These are phyloP conservation scores for Apotomis betuletana DNA, from an alignment of 2,888 invertebrate species.

Conservation along the genomic window DNA sequence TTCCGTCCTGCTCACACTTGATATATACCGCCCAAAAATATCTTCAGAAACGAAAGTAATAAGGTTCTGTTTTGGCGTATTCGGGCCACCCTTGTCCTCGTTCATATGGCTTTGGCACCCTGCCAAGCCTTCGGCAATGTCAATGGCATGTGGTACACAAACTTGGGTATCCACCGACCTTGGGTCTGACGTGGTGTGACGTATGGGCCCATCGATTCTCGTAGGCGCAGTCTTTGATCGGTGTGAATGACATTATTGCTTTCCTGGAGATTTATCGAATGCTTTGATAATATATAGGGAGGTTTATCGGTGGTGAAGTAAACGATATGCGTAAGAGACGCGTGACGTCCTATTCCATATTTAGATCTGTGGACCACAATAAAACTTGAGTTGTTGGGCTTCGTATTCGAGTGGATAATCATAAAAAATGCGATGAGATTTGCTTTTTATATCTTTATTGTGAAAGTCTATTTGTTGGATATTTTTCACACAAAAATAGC, in stretches of 20 bases:
- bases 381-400: neutral
- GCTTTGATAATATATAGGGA: slow-evolving; percentile 15
- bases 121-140: slow-evolving; percentile 70
- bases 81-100: slow-evolving; percentile 55
- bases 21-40: neutral
- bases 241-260: slow-evolving; percentile 36
- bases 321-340: neutral
- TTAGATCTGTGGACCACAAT: neutral
- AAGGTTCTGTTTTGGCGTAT: slow-evolving; percentile 44
- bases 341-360: slow-evolving; percentile 6
- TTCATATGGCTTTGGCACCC: slow-evolving; percentile 43
- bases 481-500: no score
- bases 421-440: no score
- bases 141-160: slow-evolving; percentile 68
- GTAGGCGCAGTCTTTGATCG: slow-evolving; percentile 34
- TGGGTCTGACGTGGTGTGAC: slow-evolving; percentile 21
- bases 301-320: slow-evolving; percentile 1
- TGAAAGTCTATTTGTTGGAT: neutral
- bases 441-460: neutral
- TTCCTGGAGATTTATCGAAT: slow-evolving; percentile 27
- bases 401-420: neutral
- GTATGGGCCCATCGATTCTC: slow-evolving; percentile 19
- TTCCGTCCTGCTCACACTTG: neutral
- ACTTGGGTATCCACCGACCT: slow-evolving; percentile 44
- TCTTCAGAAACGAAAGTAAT: slow-evolving; percentile 9